Evolutionary conservation across 2,113 vertebrate genomes (phyloP), one percentile per base, ranked within the genome.

Genomic region (Pampusana beccarii): DNA sequence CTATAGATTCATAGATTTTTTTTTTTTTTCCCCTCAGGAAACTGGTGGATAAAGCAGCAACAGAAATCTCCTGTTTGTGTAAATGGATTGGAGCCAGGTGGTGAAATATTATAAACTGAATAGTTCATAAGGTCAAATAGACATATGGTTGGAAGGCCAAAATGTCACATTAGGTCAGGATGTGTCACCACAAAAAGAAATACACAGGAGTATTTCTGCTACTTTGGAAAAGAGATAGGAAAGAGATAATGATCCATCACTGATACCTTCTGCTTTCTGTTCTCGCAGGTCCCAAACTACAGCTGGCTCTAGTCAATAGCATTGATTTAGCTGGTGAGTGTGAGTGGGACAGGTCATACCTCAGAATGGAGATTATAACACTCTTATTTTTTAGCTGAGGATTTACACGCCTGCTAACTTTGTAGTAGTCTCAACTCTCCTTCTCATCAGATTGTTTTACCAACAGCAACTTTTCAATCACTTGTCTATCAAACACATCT

Each of bases 91-190:
- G 44, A 91, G 19, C 10, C 90, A 94, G 81, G 58, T 90, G 74
- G 74, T 80, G 54, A 92, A 89, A 85, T 80, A 95, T 33, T 62
- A 85, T 69, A 84, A 91, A 86, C n/a, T 66, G 44, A 72, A 61
- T 66, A 86, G 87, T 88, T 88, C 92, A 62, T 58, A 60, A 91
- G 78, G 79, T 93, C 86, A 86, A 70, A 75, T 7, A 91, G 70
- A 50, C 81, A 83, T 77, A 86, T 46, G 83, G 65, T 21, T 74
- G 67, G 42, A 88, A 84, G 28, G 74, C 21, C 79, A 92, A 58
- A 82, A 71, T 80, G 69, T 85, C 72, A 70, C 79, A 36, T 44
- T 58, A 83, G 86, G 71, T 71, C 90, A 87, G 83, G 89, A 84
- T 90, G 38, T 20, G 33, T 38, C 34, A 80, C 36, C 46, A 77